Conservation (phyloP, 2,888 invertebrate genomes). For the Dorcus hopei region DNA sequence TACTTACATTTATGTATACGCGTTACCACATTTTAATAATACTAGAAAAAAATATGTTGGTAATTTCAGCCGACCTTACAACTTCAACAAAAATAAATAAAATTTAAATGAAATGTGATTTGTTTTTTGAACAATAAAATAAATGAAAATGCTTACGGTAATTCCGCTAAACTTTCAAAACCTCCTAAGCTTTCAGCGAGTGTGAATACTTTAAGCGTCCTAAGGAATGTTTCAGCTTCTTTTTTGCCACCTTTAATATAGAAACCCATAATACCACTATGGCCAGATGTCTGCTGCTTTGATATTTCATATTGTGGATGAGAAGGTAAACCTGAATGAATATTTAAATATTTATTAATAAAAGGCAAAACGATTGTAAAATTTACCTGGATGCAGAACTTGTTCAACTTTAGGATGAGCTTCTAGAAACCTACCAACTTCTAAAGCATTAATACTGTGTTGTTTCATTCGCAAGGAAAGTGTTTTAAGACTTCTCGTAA, state of each 20-base stretch:
- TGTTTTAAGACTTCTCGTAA: slow-evolving; percentile 91
- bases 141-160: slow-evolving; percentile 68
- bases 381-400: slow-evolving; percentile 78
- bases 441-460: slow-evolving; percentile 75
- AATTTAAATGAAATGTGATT: neutral
- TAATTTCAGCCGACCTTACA: too few species aligned
- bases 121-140: too few species aligned
- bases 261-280: slow-evolving; percentile 91
- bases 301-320: slow-evolving; percentile 85
- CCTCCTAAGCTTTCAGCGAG: slow-evolving; percentile 95
- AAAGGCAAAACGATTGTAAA: neutral
- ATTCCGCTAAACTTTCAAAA: slow-evolving; percentile 89
- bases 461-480: slow-evolving; percentile 87
- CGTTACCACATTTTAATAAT: too few species aligned
- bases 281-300: slow-evolving; percentile 77
- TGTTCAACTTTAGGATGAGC: slow-evolving; percentile 73
- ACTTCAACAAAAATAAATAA: neutral
- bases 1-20: too few species aligned
- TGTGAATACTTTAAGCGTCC: slow-evolving; percentile 73
- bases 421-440: slow-evolving; percentile 79
- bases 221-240: slow-evolving; percentile 71
- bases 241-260: slow-evolving; percentile 75
- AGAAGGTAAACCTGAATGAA: slow-evolving; percentile 63
- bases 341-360: neutral
- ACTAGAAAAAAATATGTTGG: too few species aligned